phyloP scores from a whole-genome alignment of 2,888 invertebrate species.

The Xylocampa areola region DNA sequence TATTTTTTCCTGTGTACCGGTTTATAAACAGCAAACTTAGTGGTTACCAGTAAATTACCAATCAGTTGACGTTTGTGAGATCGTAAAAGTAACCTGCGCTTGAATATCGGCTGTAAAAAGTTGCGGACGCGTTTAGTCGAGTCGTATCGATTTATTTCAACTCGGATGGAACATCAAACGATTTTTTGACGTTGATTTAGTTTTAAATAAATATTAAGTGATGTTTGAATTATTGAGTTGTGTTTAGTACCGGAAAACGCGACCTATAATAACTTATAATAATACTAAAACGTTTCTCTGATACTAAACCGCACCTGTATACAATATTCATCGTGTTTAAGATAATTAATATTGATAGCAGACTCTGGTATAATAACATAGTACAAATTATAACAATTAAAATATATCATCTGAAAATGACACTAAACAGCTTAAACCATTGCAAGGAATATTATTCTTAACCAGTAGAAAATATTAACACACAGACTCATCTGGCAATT shows the following conservation, averaged over 20 bases:
- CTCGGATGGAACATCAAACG: slow-evolving; percentile 46
- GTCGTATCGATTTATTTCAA: slow-evolving; percentile 39
- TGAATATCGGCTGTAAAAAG: slow-evolving; percentile 55
- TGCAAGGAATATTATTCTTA: too few species aligned
- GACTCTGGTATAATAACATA: too few species aligned
- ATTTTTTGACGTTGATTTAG: slow-evolving; percentile 35
- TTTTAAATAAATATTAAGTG: slow-evolving; percentile 32
- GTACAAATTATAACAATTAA: too few species aligned
- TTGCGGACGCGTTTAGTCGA: slow-evolving; percentile 24
- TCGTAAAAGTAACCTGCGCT: slow-evolving; percentile 63
- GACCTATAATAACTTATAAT: too few species aligned
- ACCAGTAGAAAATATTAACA: too few species aligned
- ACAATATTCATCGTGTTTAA: too few species aligned
- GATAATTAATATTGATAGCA: too few species aligned
- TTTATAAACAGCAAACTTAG: slow-evolving; percentile 39
- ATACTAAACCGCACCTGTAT: too few species aligned
- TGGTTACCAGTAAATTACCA: slow-evolving; percentile 60
- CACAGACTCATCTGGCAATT: too few species aligned
- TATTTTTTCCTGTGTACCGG: background rate
- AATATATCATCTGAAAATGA: too few species aligned
- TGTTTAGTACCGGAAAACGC: background rate
- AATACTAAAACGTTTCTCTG: too few species aligned
- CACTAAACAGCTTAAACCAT: too few species aligned
- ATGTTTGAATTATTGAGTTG: slow-evolving; percentile 11
- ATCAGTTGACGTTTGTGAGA: slow-evolving; percentile 62